Percentiles rank a stretch among this genome's conserved stretches.
phyloP scores from a whole-genome alignment of 2,888 invertebrate genomes.

The Odiellus spinosus region DNA sequence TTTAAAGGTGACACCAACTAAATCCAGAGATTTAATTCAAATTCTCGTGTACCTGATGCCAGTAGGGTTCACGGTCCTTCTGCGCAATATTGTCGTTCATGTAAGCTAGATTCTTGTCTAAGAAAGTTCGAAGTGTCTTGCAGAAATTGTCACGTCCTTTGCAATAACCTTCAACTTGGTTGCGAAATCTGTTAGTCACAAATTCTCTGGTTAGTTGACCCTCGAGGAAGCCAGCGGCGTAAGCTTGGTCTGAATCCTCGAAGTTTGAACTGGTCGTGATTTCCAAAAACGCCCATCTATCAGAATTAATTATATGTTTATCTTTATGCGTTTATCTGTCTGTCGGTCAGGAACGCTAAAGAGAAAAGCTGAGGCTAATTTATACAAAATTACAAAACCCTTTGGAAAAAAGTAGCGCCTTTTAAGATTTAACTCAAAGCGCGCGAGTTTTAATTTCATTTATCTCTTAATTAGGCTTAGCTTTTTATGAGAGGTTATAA shows the following conservation, averaged over 20 bases:
- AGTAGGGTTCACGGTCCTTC: constrained; percentile 8
- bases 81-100: constrained; percentile 42
- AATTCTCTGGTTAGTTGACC: constrained; percentile 64
- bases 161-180: constrained; percentile 47
- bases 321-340: too few species aligned
- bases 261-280: constrained; percentile 31
- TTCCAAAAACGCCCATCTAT: constrained; percentile 14
- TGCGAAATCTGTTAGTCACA: constrained; percentile 61
- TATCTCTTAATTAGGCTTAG: too few species aligned
- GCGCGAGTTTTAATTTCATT: too few species aligned
- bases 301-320: too few species aligned
- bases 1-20: too few species aligned
- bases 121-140: constrained; percentile 43
- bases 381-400: too few species aligned
- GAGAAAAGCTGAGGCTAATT: too few species aligned
- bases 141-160: constrained; percentile 39
- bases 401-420: too few species aligned
- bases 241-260: constrained; percentile 64
- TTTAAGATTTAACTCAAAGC: too few species aligned
- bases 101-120: constrained; percentile 46
- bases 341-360: too few species aligned
- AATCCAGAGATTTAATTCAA: too few species aligned
- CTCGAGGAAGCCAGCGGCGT: constrained; percentile 68
- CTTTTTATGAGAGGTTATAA: too few species aligned
- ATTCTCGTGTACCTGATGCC: not conserved